Percentiles rank a stretch among this genome's conserved stretches.
Conservation (phyloP, 2,888 invertebrate genomes). For the Pollenia labialis region DNA sequence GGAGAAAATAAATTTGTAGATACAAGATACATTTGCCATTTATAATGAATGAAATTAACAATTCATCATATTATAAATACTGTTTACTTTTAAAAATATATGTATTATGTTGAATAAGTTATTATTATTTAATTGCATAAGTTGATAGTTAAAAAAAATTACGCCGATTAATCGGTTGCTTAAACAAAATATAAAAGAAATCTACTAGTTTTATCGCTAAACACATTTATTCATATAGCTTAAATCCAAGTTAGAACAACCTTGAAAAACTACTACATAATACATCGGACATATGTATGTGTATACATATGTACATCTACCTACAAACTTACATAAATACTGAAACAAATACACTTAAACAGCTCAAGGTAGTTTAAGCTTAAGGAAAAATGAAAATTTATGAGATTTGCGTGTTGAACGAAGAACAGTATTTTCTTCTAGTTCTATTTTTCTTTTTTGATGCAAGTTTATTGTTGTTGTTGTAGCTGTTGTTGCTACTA, state of each 20-base stretch:
- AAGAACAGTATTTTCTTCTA: conserved; percentile 33
- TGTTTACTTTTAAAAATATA: too few relatives aligned
- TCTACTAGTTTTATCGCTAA: too few relatives aligned
- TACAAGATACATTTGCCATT: too few relatives aligned
- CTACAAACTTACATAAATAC: not conserved
- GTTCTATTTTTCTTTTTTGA: conserved; percentile 25
- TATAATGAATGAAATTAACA: too few relatives aligned
- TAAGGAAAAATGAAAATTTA: conserved; percentile 63
- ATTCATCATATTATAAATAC: too few relatives aligned
- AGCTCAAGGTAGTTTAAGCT: conserved; percentile 47
- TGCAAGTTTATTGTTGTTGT: conserved; percentile 33
- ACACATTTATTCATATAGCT: not conserved
- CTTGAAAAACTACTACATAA: conserved; percentile 16
- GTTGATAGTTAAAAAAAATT: too few relatives aligned
- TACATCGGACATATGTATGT: not conserved
- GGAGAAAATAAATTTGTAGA: too few relatives aligned
- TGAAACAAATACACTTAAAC: conserved; percentile 1
- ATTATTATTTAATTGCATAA: too few relatives aligned
- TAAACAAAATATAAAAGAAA: not conserved
- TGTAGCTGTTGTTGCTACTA: conserved; percentile 8
- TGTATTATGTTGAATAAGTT: too few relatives aligned
- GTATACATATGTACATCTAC: not conserved
- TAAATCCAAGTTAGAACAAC: conserved; percentile 21
- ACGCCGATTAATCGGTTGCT: not conserved
- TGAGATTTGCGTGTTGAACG: conserved; percentile 64